These are phyloP conservation scores for Pseudois nayaur DNA, from an alignment of 2,113 vertebrate species.

Conservation along the genomic window DNA sequence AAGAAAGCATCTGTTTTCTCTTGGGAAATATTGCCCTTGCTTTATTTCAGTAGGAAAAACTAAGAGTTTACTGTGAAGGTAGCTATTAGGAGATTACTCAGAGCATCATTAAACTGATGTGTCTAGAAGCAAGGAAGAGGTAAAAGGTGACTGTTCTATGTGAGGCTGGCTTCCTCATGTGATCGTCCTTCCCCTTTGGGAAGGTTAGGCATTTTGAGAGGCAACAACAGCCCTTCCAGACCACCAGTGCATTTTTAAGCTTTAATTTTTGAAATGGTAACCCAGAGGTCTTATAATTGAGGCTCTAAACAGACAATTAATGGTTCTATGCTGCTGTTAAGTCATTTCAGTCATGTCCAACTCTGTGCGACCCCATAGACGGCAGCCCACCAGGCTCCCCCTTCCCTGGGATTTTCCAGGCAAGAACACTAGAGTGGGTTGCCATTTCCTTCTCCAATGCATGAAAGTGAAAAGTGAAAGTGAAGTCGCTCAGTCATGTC, in stretches of 20 bases:
- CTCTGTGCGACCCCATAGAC: too few relatives aligned
- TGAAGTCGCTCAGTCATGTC: too few relatives aligned
- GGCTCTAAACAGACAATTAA: slow-evolving; percentile 27
- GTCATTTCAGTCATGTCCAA: too few relatives aligned
- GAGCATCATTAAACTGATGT: neutral
- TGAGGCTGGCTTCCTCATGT: neutral
- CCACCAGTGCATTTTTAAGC: neutral
- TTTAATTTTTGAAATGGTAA: slow-evolving; percentile 26
- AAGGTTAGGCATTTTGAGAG: neutral
- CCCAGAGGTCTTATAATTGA: neutral
- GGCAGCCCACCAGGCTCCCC: too few relatives aligned
- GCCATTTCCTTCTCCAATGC: too few relatives aligned
- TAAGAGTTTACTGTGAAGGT: neutral
- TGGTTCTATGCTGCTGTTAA: neutral
- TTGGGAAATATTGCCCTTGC: neutral
- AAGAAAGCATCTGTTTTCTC: neutral
- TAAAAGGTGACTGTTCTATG: neutral
- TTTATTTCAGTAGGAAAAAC: neutral
- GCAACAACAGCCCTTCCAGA: neutral
- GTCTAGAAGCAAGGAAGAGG: neutral
- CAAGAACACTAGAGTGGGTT: too few relatives aligned
- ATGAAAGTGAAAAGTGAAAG: too few relatives aligned
- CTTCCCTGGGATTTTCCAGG: too few relatives aligned
- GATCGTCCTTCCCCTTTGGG: neutral
- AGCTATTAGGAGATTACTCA: neutral